These are phyloP conservation scores for Erynnis tages DNA, from an alignment of 2,888 invertebrate species.

Conservation along the genomic window DNA sequence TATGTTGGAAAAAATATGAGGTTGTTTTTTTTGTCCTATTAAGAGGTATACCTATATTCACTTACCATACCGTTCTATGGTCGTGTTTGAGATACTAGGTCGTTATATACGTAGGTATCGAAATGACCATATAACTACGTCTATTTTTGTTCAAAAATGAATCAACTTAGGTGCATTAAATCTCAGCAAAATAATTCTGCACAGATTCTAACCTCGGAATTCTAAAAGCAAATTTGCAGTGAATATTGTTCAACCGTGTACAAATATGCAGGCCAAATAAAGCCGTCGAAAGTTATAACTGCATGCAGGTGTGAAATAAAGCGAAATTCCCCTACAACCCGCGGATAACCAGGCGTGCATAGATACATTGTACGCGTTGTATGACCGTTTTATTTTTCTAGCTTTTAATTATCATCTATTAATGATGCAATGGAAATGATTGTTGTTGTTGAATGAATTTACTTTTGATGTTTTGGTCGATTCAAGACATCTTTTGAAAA, in stretches of 20 bases:
- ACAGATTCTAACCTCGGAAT: background rate
- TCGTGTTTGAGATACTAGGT: no score
- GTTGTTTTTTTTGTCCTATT: no score
- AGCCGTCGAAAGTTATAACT: constrained; percentile 13
- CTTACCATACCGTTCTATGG: no score
- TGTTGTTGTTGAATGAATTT: background rate
- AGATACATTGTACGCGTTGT: background rate
- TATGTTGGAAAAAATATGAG: no score
- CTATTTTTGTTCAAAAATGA: no score
- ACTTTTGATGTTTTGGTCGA: background rate
- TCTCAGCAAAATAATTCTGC: no score
- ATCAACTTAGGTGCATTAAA: no score
- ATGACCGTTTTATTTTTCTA: background rate
- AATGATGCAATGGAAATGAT: background rate
- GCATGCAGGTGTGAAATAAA: constrained; percentile 15
- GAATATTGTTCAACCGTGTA: constrained; percentile 7
- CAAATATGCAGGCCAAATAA: constrained; percentile 12
- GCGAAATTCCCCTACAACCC: background rate
- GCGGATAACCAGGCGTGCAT: background rate
- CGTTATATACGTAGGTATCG: no score
- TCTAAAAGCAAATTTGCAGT: constrained; percentile 2
- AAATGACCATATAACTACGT: no score
- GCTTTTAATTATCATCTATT: background rate
- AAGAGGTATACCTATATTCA: no score
- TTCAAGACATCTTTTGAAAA: background rate